Evolutionary conservation across 2,888 invertebrate genomes (phyloP).

Genomic region (Dicyrtomina minuta): DNA sequence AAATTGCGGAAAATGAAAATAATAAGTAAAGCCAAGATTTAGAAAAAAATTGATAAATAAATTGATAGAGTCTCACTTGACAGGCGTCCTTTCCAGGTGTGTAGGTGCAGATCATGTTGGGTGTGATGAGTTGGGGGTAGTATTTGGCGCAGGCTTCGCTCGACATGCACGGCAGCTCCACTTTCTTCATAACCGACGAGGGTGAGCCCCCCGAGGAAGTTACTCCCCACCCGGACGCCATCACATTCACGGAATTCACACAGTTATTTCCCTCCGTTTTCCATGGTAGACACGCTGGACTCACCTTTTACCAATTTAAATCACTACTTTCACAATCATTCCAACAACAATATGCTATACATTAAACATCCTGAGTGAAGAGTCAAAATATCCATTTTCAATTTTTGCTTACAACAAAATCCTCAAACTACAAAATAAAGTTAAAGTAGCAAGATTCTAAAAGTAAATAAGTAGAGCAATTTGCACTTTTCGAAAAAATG

Average conservation of each 20-base stretch:
- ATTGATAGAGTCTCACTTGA: constrained; percentile 28
- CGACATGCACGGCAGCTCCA: constrained; percentile 40
- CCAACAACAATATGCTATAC: no score
- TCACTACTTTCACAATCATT: no score
- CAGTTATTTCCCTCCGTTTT: constrained; percentile 32
- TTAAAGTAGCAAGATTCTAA: no score
- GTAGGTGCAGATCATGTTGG: constrained; percentile 49
- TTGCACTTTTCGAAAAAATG: no score
- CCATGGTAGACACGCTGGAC: constrained; percentile 44
- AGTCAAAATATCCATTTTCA: no score
- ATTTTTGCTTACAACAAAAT: no score
- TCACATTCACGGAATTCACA: constrained; percentile 30
- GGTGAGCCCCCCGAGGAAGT: constrained; percentile 1
- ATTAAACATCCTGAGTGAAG: no score
- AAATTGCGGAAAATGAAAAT: no score
- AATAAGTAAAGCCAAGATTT: no score
- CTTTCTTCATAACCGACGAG: constrained; percentile 19
- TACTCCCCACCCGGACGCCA: constrained; percentile 44
- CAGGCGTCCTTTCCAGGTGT: constrained; percentile 47
- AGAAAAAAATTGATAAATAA: background rate
- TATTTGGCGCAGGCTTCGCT: constrained; percentile 36
- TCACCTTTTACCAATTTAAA: constrained; percentile 32
- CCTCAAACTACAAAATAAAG: no score
- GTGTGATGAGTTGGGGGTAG: constrained; percentile 29
- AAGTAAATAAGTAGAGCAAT: no score